Evolutionary conservation across 2,888 invertebrate genomes (phyloP).

Genomic region (Eupeodes latifasciatus): DNA sequence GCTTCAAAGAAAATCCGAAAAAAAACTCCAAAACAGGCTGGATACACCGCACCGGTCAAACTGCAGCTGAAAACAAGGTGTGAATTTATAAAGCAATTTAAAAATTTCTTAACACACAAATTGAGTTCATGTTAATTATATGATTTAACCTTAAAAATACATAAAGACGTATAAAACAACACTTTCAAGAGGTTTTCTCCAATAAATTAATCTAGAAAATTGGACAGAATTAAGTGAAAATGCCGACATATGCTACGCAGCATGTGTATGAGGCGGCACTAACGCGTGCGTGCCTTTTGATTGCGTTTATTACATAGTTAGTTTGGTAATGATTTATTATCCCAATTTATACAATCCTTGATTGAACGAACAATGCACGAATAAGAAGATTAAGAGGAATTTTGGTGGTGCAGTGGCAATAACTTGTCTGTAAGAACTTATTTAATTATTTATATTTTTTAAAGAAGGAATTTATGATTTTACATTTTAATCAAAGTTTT

Average conservation of each 20-base stretch:
- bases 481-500: neutral
- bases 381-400: neutral
- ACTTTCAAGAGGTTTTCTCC: slow-evolving; percentile 47
- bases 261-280: slow-evolving; percentile 15
- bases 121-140: slow-evolving; percentile 65
- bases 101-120: slow-evolving; percentile 53
- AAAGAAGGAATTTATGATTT: neutral
- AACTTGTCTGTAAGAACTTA: neutral
- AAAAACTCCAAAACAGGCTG: neutral
- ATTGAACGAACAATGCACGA: slow-evolving; percentile 6
- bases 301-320: slow-evolving; percentile 1
- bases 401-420: slow-evolving; percentile 7
- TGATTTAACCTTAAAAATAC: slow-evolving; percentile 42
- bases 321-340: slow-evolving; percentile 36
- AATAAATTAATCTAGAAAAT: slow-evolving; percentile 63
- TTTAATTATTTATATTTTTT: neutral
- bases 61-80: slow-evolving; percentile 57
- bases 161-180: neutral
- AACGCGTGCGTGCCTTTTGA: slow-evolving; percentile 31
- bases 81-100: slow-evolving; percentile 58
- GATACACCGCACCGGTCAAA: slow-evolving; percentile 17
- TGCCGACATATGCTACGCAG: slow-evolving; percentile 15
- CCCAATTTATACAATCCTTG: slow-evolving; percentile 8
- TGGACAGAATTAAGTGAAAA: slow-evolving; percentile 63
- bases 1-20: slow-evolving; percentile 9